These are phyloP conservation scores for Agrotis exclamationis DNA, from an alignment of 2,888 invertebrate species.

Conservation along the genomic window DNA sequence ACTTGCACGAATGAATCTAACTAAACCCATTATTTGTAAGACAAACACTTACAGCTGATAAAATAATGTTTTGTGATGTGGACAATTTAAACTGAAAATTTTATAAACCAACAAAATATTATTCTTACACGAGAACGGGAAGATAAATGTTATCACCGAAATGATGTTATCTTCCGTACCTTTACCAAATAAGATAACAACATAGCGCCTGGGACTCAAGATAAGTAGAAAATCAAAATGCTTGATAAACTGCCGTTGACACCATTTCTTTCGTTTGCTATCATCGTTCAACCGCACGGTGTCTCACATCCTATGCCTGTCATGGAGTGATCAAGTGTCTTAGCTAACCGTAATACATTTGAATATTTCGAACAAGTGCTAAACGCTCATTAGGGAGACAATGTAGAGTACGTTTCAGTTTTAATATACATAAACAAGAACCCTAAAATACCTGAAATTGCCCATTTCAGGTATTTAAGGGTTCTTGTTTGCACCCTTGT, in stretches of 20 bases:
- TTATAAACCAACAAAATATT: slow-evolving; percentile 58
- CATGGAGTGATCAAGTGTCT: slow-evolving; percentile 40
- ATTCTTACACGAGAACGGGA: slow-evolving; percentile 70
- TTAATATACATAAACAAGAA: not conserved
- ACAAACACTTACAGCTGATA: slow-evolving; percentile 15
- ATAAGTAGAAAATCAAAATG: slow-evolving; percentile 84
- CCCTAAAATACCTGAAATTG: not conserved
- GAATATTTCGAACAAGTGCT: slow-evolving; percentile 17
- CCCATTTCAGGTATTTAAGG: too few species aligned
- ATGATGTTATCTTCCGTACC: slow-evolving; percentile 84
- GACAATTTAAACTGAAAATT: slow-evolving; percentile 15
- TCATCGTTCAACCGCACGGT: slow-evolving; percentile 52
- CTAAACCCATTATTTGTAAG: not conserved
- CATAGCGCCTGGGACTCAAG: slow-evolving; percentile 80
- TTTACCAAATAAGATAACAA: slow-evolving; percentile 86
- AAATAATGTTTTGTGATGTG: not conserved
- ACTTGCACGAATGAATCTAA: slow-evolving; percentile 2
- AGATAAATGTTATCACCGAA: slow-evolving; percentile 79
- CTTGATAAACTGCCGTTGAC: slow-evolving; percentile 84
- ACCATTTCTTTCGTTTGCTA: slow-evolving; percentile 74
- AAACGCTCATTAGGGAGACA: not conserved
- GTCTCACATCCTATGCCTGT: slow-evolving; percentile 19
- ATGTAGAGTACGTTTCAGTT: not conserved
- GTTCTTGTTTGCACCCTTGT: too few species aligned
- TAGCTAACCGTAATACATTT: slow-evolving; percentile 9